phyloP scores from a whole-genome alignment of 1,140 invertebrate genomes.

The Lethrus apterus region DNA sequence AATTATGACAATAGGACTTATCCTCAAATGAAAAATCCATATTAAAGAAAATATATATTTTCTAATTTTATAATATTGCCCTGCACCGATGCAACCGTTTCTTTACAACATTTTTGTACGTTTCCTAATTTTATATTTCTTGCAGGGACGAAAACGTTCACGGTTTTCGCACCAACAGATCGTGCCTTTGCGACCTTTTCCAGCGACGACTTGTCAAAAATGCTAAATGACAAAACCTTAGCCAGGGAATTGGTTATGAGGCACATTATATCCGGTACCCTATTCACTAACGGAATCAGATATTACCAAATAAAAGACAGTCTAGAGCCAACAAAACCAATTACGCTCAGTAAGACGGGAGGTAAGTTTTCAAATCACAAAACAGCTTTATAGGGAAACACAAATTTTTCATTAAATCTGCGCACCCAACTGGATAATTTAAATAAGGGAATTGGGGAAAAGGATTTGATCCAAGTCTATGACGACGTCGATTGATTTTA shows the following conservation, averaged over 20 bases:
- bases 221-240: slow-evolving; percentile 52
- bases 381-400: too few relatives aligned
- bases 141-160: slow-evolving; percentile 70
- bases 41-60: too few relatives aligned
- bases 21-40: not conserved
- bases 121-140: slow-evolving; percentile 4
- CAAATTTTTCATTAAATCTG: too few relatives aligned
- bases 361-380: too few relatives aligned
- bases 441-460: too few relatives aligned
- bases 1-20: too few relatives aligned
- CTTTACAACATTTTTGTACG: too few relatives aligned
- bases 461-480: too few relatives aligned
- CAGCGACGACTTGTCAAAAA: slow-evolving; percentile 51
- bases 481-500: too few relatives aligned
- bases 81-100: too few relatives aligned
- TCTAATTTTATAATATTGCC: too few relatives aligned
- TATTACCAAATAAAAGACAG: slow-evolving; percentile 77
- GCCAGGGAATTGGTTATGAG: slow-evolving; percentile 69
- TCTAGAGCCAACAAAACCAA: slow-evolving; percentile 54
- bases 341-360: slow-evolving; percentile 68
- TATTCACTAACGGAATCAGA: slow-evolving; percentile 76
- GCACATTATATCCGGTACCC: slow-evolving; percentile 66
- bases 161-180: slow-evolving; percentile 78
- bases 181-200: slow-evolving; percentile 64
- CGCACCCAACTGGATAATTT: too few relatives aligned